phyloP scores from a whole-genome alignment of 2,797 vertebrate species.

The Pipistrellus pygmaeus region DNA sequence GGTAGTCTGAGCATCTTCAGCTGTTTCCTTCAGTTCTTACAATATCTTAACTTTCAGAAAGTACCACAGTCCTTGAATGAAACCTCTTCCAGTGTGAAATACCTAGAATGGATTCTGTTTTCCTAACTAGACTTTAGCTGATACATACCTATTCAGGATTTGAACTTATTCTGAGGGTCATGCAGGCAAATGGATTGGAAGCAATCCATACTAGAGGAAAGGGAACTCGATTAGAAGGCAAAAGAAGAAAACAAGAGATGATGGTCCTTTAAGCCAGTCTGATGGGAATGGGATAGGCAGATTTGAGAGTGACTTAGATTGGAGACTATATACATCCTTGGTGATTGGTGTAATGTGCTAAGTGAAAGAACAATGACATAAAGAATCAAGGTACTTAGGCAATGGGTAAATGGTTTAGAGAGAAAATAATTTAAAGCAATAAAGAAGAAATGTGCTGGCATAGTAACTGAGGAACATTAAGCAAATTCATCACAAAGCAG shows the following conservation, averaged over 20 bases:
- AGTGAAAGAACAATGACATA: conserved; percentile 47
- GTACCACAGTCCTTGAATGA: conserved; percentile 35
- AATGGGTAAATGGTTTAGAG: neutral
- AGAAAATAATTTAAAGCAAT: conserved; percentile 55
- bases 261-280: conserved; percentile 4
- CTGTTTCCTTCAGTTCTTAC: neutral
- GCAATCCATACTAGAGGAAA: neutral
- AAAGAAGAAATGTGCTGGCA: neutral
- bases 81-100: conserved; percentile 47
- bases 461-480: conserved; percentile 45
- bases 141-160: neutral
- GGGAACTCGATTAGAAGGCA: conserved; percentile 21
- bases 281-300: neutral
- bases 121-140: neutral
- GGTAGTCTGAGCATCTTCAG: neutral
- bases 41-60: neutral
- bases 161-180: conserved; percentile 23
- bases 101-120: conserved; percentile 10
- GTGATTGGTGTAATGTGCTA: neutral
- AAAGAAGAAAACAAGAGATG: neutral
- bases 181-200: conserved; percentile 21
- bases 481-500: conserved; percentile 31
- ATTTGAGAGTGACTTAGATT: conserved; percentile 23
- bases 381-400: conserved; percentile 15
- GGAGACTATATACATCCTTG: neutral